Evolutionary conservation across 2,113 vertebrate species (phyloP), one percentile per base, ranked within the genome.

Genomic region (Corydoras maculifer): DNA sequence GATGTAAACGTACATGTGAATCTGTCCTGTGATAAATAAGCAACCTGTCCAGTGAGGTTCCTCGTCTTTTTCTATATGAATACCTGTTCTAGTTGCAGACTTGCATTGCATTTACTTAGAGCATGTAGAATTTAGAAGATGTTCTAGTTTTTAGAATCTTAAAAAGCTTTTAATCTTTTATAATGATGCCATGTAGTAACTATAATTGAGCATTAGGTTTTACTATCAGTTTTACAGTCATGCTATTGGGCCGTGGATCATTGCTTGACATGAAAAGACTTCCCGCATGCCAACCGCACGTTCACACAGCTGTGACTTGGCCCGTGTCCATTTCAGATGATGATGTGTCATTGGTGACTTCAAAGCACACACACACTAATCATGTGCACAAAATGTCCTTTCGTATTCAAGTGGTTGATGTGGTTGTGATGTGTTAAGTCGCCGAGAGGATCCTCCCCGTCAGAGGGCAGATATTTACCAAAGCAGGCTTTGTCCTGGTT

Each of bases 311-410:
- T n/a, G 53, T 58, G 8, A 49, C 53, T 59, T 5, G 54, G 65
- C 14, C 57, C 31, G 55, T 12, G 68, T 70, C 49, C 59, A 54
- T 51, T 61, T 62, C 61, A 62, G 13, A n/a, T 13, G 15, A n/a
- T 15, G 54, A 57, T 15, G 8, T 29, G 61, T n/a, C 53, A 29
- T 66, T 49, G 12, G 15, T 31, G 43, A 51, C 51, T 43, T 30
- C 5, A 54, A 60, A 43, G n/a, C 10, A 6, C 1, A 62, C 7
- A 5, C 14, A 11, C 5, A 53, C 10, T 13, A 25, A 62, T 31
- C 64, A 15, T 18, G n/a, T n/a, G 31, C 15, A 70, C 58, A 73
- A 66, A 65, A 58, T 1, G 1, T 35, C 48, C 48, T 15, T 67
- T 63, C 51, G 73, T 30, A 49, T 55, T 49, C 14, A 54, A 61